Evolutionary conservation across 2,113 vertebrate genomes (phyloP), one percentile per base, ranked within the genome.

Genomic region (Cebus imitator): DNA sequence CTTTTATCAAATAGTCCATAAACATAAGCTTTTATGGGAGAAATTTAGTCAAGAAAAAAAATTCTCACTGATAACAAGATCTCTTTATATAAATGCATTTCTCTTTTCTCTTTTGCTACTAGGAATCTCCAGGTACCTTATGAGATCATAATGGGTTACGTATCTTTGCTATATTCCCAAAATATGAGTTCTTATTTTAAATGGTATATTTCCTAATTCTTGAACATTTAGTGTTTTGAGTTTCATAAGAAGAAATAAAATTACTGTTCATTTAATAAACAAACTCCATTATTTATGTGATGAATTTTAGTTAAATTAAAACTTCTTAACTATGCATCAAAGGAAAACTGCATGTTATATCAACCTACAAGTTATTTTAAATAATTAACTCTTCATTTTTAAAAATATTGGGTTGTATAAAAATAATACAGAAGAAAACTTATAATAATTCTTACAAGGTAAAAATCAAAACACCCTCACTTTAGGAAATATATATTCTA

Each of bases 171-270:
- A 8, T 73, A 58, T 21, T 73, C 1, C 6, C 18, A 12, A 37
- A 64, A 87, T 84, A 5, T 40, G 30, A 78, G 50, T 73, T 10
- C 35, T 78, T 73, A 73, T 73, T 80, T 75, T 27, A 66, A 91
- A 87, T 75, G 20, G 66, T 35, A n/a, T 89, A 81, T 88, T 91
- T 30, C 8, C 11, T 64, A 23, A 88, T 76, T 1, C 9, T 40
- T 32, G n/a, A 1, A 6, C 23, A 85, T 66, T 6, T 17, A 40
- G 12, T 72, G 30, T 66, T 61, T 48, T 10, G 35, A 17, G 25
- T 57, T 97, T 88, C 23, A 57, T 50, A 72, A 78, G 2, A 83
- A 52, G 12, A 90, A 58, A 91, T 30, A 87, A 78, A 97, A 89
- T 57, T 25, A 3, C 11, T 18, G 1, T n/a, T 5, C n/a, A 8